Conservation (phyloP, 2,797 vertebrate species). For the Onychomys torridus region DNA sequence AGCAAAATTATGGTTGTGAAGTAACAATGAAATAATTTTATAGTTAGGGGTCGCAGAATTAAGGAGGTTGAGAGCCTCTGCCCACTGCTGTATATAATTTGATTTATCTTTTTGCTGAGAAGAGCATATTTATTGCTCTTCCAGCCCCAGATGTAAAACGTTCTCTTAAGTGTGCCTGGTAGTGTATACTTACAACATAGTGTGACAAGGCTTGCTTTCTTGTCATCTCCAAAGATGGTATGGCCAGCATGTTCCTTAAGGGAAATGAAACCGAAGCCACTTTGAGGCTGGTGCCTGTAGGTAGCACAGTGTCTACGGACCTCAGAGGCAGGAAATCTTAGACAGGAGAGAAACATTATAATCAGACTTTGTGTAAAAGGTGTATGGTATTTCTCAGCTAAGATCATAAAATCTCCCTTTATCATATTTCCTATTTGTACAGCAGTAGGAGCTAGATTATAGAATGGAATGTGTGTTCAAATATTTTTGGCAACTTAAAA, state of each 20-base stretch:
- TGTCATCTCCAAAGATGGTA: neutral
- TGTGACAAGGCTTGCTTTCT: constrained; percentile 17
- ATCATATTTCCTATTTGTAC: neutral
- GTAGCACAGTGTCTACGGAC: neutral
- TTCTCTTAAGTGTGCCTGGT: neutral
- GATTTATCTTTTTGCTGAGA: constrained; percentile 19
- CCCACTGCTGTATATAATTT: neutral
- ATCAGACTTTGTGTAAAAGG: neutral
- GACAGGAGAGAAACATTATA: neutral
- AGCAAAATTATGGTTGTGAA: neutral
- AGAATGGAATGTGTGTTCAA: neutral
- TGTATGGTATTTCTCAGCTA: constrained; percentile 29
- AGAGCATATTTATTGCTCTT: no score
- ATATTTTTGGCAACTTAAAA: neutral
- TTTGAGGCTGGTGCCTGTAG: neutral
- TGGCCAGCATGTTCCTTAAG: neutral
- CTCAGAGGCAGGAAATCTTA: neutral
- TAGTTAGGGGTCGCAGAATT: neutral
- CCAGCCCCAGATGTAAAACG: neutral
- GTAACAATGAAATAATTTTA: neutral
- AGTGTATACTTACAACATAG: neutral
- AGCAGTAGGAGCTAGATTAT: constrained; percentile 41
- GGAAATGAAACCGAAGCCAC: constrained; percentile 7
- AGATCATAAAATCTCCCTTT: neutral
- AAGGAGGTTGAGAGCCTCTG: neutral